These are phyloP conservation scores for Onchidella celtica DNA, from an alignment of 2,888 invertebrate species.

Conservation along the genomic window DNA sequence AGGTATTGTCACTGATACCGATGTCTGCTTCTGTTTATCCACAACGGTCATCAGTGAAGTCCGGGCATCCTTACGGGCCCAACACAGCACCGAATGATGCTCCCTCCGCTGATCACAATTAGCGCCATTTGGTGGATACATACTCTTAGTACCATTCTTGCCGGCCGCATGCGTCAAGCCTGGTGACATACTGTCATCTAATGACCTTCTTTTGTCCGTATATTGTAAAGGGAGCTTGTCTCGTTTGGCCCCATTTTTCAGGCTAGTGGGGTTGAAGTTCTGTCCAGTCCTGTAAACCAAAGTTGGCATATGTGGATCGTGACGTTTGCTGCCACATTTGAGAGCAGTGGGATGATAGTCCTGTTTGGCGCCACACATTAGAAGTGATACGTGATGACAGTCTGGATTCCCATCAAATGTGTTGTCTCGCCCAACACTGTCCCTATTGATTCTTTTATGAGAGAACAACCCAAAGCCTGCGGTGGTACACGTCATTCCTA, in stretches of 20 bases:
- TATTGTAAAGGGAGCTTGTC: not conserved
- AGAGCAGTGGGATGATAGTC: not conserved
- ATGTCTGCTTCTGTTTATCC: too few species aligned
- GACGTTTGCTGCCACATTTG: not conserved
- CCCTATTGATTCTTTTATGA: not conserved
- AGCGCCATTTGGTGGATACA: not conserved
- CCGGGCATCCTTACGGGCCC: not conserved
- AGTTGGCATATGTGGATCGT: not conserved
- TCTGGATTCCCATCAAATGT: not conserved
- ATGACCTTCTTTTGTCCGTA: not conserved
- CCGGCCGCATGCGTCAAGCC: not conserved
- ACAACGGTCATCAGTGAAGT: too few species aligned
- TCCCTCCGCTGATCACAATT: not conserved
- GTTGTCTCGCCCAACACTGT: not conserved
- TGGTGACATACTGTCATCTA: not conserved
- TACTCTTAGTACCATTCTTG: not conserved
- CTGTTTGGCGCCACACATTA: slow-evolving; percentile 1
- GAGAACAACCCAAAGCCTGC: not conserved
- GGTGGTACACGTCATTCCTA: not conserved
- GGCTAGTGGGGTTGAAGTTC: not conserved
- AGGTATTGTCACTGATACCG: too few species aligned
- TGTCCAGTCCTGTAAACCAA: not conserved
- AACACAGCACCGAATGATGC: not conserved
- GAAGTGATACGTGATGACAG: not conserved
- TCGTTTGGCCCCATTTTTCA: not conserved